Base-by-base conservation (phyloP, 1,140 invertebrate genomes). In the Aethina tumida region DNA sequence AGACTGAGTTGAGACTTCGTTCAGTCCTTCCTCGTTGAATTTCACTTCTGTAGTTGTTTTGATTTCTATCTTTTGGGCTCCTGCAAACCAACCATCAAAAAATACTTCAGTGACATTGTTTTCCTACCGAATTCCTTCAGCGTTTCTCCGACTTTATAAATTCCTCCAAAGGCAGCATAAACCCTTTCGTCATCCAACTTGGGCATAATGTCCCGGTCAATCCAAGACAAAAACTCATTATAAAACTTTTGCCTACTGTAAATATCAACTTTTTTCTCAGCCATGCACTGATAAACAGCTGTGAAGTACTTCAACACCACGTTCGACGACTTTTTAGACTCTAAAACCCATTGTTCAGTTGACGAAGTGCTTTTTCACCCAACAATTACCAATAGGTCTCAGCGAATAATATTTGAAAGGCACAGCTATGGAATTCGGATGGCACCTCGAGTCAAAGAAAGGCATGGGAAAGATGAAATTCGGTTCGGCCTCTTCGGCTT, bases 121-220 rank as follows among this genome's bases (percentile, higher is more conserved):
- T 36, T 15, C 29, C 39, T 61, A 44, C 71, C 69, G 39, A 65
- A 57, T 37, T 54, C 60, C 52, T 68, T 66, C 10, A 74, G 58
- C 4, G 70, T 68, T 3, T 67, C 64, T 13, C 70, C 64, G 32
- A 77, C 63, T 46, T 71, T 58, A 10, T 74, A 51, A 14, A 75
- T 56, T 10, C 73, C 74, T 0, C 73, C 73, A 35, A 73, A 76
- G 16, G 70, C 73, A 4, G 70, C 62, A 46, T 75, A 77, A 53
- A 73, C 64, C 47, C 69, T 72, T 16, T 75, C 71, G 41, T 76
- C 72, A 17, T 62, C 49, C 12, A 76, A 58, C 43, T 67, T 70
- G 8, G 66, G 66, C n/a, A 67, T 59, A 1, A 76, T 66, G 45
- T 74, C 57, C 15, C 58, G 53, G 35, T 65, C 62, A 53, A 77